Conservation (phyloP, 2,113 vertebrate species). For the Odontophorus gujanensis region DNA sequence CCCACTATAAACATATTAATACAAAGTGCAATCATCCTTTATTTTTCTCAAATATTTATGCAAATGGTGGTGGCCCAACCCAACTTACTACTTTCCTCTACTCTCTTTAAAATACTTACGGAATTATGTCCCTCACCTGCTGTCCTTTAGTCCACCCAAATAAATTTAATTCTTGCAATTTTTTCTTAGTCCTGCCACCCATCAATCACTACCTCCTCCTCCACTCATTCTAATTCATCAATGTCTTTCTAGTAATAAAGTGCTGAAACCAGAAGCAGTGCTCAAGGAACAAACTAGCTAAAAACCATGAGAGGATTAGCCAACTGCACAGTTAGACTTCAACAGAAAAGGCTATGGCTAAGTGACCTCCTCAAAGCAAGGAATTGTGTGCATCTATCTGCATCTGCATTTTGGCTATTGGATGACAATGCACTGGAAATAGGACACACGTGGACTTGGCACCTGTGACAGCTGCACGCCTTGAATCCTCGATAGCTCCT, state of each 20-base stretch:
- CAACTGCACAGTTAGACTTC: neutral
- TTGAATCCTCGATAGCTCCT: neutral
- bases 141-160: constrained; percentile 2
- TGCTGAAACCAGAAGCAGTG: neutral
- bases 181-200: neutral
- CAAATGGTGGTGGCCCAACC: neutral
- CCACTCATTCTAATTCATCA: neutral
- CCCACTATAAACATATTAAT: neutral
- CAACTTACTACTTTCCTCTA: neutral
- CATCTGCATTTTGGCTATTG: neutral
- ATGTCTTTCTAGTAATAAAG: constrained; percentile 1
- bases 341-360: neutral
- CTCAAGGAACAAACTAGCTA: neutral
- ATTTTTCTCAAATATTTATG: neutral
- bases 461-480: accelerated
- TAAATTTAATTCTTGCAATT: neutral
- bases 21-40: neutral
- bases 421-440: neutral
- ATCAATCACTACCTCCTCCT: constrained; percentile 25
- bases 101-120: neutral
- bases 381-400: neutral
- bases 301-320: neutral
- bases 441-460: neutral
- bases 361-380: neutral
- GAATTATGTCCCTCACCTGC: neutral